Conservation (phyloP, 2,888 invertebrate species). For the Prenolepis imparis region DNA sequence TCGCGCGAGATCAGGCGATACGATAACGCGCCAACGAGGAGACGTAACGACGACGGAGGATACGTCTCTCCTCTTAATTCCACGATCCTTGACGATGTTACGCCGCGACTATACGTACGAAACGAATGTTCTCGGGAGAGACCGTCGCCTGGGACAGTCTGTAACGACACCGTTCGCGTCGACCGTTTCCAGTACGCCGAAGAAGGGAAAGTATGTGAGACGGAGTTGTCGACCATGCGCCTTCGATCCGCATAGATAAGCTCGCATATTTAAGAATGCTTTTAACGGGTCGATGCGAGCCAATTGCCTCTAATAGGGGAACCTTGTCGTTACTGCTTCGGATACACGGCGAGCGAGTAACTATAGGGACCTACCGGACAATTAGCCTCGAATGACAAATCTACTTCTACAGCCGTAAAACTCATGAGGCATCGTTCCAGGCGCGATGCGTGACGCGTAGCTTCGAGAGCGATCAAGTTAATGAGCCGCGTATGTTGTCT, state of each 20-base stretch:
- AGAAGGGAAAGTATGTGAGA: conserved; percentile 23
- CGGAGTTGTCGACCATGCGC: conserved; percentile 61
- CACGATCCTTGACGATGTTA: conserved; percentile 61
- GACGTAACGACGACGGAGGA: conserved; percentile 68
- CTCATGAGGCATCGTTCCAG: not conserved
- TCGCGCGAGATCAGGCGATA: conserved; percentile 64
- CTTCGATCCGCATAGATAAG: conserved; percentile 83
- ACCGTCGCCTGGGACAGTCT: conserved; percentile 20
- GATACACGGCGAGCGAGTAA: conserved; percentile 30
- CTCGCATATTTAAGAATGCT: conserved; percentile 83
- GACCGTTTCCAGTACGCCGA: conserved; percentile 22
- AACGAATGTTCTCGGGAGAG: conserved; percentile 24
- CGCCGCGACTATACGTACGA: conserved; percentile 48
- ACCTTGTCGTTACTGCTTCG: conserved; percentile 68
- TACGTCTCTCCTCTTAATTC: conserved; percentile 64
- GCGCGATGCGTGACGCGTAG: not conserved
- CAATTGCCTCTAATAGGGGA: conserved; percentile 78
- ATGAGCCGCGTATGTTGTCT: not conserved
- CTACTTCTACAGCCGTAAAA: conserved; percentile 47
- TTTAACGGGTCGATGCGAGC: conserved; percentile 76
- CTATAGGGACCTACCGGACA: conserved; percentile 60
- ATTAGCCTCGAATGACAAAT: conserved; percentile 67
- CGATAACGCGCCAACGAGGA: conserved; percentile 66
- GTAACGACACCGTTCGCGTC: conserved; percentile 48
- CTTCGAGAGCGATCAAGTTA: not conserved